These are phyloP conservation scores for Poeciliopsis turrubarensis DNA, from an alignment of 2,113 vertebrate genomes.

Conservation along the genomic window DNA sequence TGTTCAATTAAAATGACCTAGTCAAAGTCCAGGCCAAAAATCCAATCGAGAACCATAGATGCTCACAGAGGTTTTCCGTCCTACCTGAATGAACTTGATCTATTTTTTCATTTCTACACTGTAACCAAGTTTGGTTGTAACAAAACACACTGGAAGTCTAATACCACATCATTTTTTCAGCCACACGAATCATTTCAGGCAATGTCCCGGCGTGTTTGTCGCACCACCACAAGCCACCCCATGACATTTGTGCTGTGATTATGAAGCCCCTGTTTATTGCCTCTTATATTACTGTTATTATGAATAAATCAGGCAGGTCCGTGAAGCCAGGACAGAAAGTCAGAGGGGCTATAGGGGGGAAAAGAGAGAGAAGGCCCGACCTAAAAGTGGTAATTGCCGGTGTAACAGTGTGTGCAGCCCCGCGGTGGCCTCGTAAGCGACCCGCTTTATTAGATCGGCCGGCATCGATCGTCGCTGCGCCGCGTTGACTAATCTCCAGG, in stretches of 20 bases:
- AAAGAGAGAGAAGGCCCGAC: not conserved
- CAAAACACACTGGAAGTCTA: not conserved
- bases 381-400: constrained; percentile 70
- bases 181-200: constrained; percentile 45
- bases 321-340: constrained; percentile 44
- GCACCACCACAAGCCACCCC: constrained; percentile 32
- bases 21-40: not conserved
- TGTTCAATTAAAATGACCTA: not conserved
- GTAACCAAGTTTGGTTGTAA: not conserved
- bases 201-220: constrained; percentile 52
- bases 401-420: constrained; percentile 75
- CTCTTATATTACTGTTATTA: constrained; percentile 71
- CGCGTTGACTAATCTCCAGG: constrained; percentile 76
- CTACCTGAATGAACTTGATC: too few relatives aligned
- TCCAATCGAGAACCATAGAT: not conserved
- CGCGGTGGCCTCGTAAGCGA: constrained; percentile 73
- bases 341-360: constrained; percentile 2
- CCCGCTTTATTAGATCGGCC: constrained; percentile 81
- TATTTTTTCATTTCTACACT: not conserved
- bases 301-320: constrained; percentile 69
- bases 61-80: too few relatives aligned
- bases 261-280: constrained; percentile 62
- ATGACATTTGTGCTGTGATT: constrained; percentile 58
- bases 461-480: constrained; percentile 75
- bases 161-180: constrained; percentile 30